Base-by-base conservation (phyloP, 2,113 vertebrate species). In the Ammodytes dubius region DNA sequence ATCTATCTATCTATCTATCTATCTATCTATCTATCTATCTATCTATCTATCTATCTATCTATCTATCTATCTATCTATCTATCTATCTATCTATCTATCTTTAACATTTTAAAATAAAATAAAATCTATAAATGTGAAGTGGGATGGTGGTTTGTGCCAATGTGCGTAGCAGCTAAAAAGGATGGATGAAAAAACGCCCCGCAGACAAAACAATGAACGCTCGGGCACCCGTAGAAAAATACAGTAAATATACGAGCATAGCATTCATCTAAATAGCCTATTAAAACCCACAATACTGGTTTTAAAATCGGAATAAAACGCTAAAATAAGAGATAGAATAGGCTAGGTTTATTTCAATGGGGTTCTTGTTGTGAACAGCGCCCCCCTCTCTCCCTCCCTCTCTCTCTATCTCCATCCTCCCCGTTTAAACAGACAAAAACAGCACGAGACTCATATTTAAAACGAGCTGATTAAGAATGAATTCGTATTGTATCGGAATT, bases 91-190 rank as follows among this genome's bases (percentile, higher is more conserved):
- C 27, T 27, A 27, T 27, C 27, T 27, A 27, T 27, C 27, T 1
- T 27, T 27, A 27, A 27, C 27, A 27, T 27, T 27, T 27, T 1
- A 0, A 46, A 4, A 0, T 0, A 35, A 46, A 54, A 69, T 7
- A 9, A 2, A 17, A 8, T 12, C 37, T 2, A 9, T 4, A 13
- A 3, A 12, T n/a, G 6, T 9, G 5, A 5, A 0, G 1, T 7
- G 0, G 0, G 19, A 6, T 49, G 7, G 17, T 3, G 76, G 1
- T 79, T 72, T 15, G 76, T 5, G 81, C 74, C 82, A 83, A 90
- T 83, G 85, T 92, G 92, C 89, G 92, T 81, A 89, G 82, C 59
- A 42, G 65, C 19, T 37, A 12, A 12, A 12, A 42, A 0, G 15
- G 8, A 19, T 3, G 45, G 37, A 2, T 8, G 15, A 14, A 81